Base-by-base conservation (phyloP, 2,113 vertebrate species). In the Hemichromis elongatus region DNA sequence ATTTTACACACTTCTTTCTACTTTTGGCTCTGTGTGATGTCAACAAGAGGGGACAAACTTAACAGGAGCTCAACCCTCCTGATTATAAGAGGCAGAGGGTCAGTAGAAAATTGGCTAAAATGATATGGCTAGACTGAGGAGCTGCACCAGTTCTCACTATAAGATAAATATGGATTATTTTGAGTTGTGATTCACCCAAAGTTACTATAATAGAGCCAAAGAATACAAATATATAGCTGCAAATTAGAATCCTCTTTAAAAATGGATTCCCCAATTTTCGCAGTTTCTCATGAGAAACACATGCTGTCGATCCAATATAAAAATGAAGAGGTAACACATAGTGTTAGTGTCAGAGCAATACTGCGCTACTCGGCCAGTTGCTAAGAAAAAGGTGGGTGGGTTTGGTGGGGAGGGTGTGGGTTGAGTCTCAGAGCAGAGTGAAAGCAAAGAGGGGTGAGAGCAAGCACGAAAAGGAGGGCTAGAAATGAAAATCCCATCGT, bases 401-500 rank as follows among this genome's bases (percentile, higher is more conserved):
- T 47, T 78, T 55, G 66, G 68, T 56, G 57, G 57, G 79, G 56
- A 59, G 66, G 82, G 40, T 21, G 40, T 1, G 80, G 59, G 85
- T 84, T 77, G 85, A 86, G 77, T 24, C 77, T 88, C 81, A 7
- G 84, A 66, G 66, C 53, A 35, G 57, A 88, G 83, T 92, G 93
- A 94, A 92, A 92, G 92, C 90, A 92, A 89, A 94, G 86, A 94
- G 90, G 90, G 84, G 90, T 88, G 90, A 92, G 92, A 93, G 87
- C 87, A 52, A 83, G 92, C 92, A 94, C 91, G 54, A 30, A 95
- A 91, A 93, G 89, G 79, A 93, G 87, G 88, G 91, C 90, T 91
- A 86, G 92, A 95, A 92, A 96, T 95, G 92, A 96, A 95, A 96
- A 95, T 94, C 94, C 93, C 94, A 93, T 93, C 93, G 90, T 95